Conservation (phyloP, 2,113 vertebrate species). For the Eubucco bourcierii region DNA sequence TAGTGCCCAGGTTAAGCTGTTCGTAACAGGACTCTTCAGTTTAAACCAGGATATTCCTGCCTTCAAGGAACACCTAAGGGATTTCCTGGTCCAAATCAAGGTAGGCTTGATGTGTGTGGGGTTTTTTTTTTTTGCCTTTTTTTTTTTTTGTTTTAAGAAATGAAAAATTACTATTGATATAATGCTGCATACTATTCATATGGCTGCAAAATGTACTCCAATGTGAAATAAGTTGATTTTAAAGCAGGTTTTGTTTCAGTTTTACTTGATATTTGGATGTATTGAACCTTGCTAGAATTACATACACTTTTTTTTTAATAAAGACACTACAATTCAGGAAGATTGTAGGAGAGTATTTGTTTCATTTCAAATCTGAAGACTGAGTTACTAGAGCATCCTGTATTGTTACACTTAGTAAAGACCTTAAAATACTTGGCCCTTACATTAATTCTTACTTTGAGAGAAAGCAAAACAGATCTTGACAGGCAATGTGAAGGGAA, state of each 20-base stretch:
- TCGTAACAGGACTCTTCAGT: conserved; percentile 98
- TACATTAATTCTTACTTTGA: background rate
- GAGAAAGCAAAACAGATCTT: background rate
- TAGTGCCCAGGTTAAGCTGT: conserved; percentile 99
- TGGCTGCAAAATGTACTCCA: background rate
- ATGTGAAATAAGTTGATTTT: background rate
- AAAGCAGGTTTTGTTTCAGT: background rate
- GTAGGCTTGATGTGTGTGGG: conserved; percentile 62
- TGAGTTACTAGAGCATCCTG: background rate
- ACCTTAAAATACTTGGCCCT: background rate
- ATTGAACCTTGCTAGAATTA: background rate
- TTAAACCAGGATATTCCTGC: conserved; percentile 99
- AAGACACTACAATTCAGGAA: background rate
- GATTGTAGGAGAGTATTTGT: background rate
- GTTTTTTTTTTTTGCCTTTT: too few relatives aligned
- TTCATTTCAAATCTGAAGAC: background rate
- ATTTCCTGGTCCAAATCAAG: conserved; percentile 99
- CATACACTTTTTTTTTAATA: background rate
- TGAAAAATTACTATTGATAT: accelerated
- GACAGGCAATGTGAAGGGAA: background rate
- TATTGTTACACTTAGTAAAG: accelerated
- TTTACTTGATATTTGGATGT: background rate
- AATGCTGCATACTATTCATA: accelerated
- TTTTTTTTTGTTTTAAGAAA: background rate
- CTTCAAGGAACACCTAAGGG: conserved; percentile 97